These are phyloP conservation scores for Maniola jurtina DNA, from an alignment of 1,140 invertebrate genomes.

Conservation along the genomic window DNA sequence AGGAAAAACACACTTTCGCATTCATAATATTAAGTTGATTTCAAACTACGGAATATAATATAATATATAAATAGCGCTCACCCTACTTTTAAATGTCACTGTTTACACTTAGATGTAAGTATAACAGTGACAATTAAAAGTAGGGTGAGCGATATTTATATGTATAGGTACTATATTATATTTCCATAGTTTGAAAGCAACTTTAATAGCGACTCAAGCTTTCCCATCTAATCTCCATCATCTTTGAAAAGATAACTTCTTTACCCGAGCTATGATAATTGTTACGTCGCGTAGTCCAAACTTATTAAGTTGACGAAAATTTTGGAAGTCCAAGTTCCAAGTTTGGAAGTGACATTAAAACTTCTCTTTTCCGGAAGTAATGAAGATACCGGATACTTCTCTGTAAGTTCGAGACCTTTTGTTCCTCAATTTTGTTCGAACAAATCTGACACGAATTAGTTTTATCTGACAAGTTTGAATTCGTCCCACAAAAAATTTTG, in stretches of 20 bases:
- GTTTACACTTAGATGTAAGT: too few relatives aligned
- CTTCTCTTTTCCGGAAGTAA: conserved; percentile 13
- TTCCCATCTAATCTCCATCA: background rate
- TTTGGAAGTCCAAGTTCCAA: background rate
- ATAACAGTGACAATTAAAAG: too few relatives aligned
- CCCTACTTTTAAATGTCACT: too few relatives aligned
- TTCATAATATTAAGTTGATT: too few relatives aligned
- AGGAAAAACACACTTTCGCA: too few relatives aligned
- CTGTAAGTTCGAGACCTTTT: conserved; percentile 7
- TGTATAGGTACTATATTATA: too few relatives aligned
- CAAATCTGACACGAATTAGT: conserved; percentile 5
- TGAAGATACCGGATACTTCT: conserved; percentile 3
- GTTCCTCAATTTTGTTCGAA: background rate
- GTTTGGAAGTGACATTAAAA: background rate
- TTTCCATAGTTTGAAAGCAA: too few relatives aligned
- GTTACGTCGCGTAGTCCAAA: background rate
- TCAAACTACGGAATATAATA: too few relatives aligned
- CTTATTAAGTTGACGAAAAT: background rate
- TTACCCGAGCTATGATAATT: background rate
- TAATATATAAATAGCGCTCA: too few relatives aligned
- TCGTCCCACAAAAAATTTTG: background rate
- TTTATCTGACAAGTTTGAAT: conserved; percentile 11
- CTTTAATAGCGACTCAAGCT: too few relatives aligned
- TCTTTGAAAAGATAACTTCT: background rate
- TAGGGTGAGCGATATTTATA: too few relatives aligned